These are phyloP conservation scores for Drosophila parvula DNA, from an alignment of 1,140 invertebrate species.

Conservation along the genomic window DNA sequence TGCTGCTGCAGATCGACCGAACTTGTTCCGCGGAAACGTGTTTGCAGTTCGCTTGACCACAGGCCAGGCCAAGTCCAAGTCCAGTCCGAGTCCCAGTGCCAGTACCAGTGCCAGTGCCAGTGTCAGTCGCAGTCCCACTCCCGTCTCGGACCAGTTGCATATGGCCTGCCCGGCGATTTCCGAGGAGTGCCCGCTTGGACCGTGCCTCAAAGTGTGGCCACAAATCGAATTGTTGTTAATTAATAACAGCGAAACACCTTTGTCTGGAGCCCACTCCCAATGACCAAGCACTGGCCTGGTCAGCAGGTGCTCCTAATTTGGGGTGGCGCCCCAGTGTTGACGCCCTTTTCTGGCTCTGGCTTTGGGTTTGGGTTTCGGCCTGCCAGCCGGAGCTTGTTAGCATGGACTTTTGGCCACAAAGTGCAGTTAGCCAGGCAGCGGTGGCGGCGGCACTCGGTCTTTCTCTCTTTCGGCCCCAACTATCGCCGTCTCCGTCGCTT, in stretches of 20 bases:
- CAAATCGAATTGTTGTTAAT: constrained; percentile 80
- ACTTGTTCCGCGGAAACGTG: constrained; percentile 79
- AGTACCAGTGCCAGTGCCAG: constrained; percentile 3
- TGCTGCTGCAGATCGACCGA: constrained; percentile 56
- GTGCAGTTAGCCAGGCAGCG: constrained; percentile 42
- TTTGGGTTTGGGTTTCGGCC: constrained; percentile 9
- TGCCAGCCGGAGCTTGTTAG: constrained; percentile 45
- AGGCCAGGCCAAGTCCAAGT: constrained; percentile 49
- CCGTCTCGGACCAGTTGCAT: constrained; percentile 32
- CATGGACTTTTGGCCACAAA: constrained; percentile 45
- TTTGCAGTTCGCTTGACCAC: constrained; percentile 65
- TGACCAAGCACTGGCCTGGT: constrained; percentile 8
- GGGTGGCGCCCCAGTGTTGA: constrained; percentile 67
- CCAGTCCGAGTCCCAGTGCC: constrained; percentile 11
- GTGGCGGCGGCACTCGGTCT: constrained; percentile 4
- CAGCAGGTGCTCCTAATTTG: constrained; percentile 69
- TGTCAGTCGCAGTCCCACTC: constrained; percentile 20
- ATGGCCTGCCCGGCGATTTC: constrained; percentile 31
- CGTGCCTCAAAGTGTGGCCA: constrained; percentile 70
- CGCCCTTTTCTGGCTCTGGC: constrained; percentile 57
- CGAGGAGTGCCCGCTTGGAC: constrained; percentile 17
- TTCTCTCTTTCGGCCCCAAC: constrained; percentile 11
- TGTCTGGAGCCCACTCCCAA: constrained; percentile 29
- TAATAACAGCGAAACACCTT: constrained; percentile 77
- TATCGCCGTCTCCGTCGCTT: constrained; percentile 48